Evolutionary conservation across 1,140 invertebrate genomes (phyloP).

Genomic region (Diplogasteroides magnus): DNA sequence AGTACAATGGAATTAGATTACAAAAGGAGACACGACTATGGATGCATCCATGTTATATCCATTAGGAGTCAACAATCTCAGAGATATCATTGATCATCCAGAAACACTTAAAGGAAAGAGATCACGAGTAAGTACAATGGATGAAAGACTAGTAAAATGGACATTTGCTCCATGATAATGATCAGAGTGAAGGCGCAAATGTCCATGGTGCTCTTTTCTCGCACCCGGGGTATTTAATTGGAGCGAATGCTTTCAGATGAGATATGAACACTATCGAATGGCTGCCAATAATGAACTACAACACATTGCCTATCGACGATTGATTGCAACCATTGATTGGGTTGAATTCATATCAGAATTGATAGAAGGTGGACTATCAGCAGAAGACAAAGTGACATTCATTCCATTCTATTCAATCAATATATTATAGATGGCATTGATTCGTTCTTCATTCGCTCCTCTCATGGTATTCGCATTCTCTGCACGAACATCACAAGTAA

Average conservation of each 20-base stretch:
- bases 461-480: slow-evolving; percentile 50
- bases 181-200: too few species aligned
- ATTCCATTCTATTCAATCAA: not conserved
- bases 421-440: slow-evolving; percentile 37
- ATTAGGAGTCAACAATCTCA: slow-evolving; percentile 42
- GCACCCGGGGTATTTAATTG: slow-evolving; percentile 3
- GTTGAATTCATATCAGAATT: slow-evolving; percentile 48
- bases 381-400: slow-evolving; percentile 41
- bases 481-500: slow-evolving; percentile 47
- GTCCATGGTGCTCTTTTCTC: slow-evolving; percentile 8
- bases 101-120: slow-evolving; percentile 41
- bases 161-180: slow-evolving; percentile 2
- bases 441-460: slow-evolving; percentile 51
- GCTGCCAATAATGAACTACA: slow-evolving; percentile 50
- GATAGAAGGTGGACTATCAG: slow-evolving; percentile 33
- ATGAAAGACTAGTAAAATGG: too few species aligned
- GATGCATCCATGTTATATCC: slow-evolving; percentile 49
- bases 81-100: slow-evolving; percentile 48
- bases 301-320: slow-evolving; percentile 47
- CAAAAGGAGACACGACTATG: slow-evolving; percentile 42
- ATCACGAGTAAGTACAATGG: slow-evolving; percentile 45
- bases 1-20: slow-evolving; percentile 34
- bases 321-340: slow-evolving; percentile 55
- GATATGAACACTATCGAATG: slow-evolving; percentile 54
- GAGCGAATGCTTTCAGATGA: slow-evolving; percentile 38